Conservation (phyloP, 2,888 invertebrate species). For the Xestia sexstrigata region DNA sequence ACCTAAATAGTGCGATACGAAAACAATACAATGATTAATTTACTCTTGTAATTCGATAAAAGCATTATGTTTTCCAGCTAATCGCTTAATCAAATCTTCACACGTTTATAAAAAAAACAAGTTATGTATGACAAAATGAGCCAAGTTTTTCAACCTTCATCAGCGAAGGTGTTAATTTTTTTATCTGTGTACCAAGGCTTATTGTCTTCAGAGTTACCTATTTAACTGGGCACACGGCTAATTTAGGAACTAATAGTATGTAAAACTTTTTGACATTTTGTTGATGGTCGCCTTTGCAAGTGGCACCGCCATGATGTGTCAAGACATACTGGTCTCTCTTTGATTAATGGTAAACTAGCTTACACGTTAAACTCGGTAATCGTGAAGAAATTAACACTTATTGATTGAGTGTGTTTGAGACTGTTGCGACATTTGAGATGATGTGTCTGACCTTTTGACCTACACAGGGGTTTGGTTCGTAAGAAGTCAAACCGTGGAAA, state of each 20-base stretch:
- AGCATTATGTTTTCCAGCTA: slow-evolving; percentile 53
- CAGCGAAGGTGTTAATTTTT: slow-evolving; percentile 81
- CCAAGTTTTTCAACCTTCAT: slow-evolving; percentile 59
- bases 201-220: slow-evolving; percentile 48
- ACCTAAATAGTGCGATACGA: slow-evolving; percentile 16
- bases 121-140: slow-evolving; percentile 40
- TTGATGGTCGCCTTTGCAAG: background rate
- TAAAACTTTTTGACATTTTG: background rate
- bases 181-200: slow-evolving; percentile 80
- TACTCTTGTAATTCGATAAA: slow-evolving; percentile 53
- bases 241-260: background rate
- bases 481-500: slow-evolving; percentile 12
- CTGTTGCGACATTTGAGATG: slow-evolving; percentile 53
- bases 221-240: background rate
- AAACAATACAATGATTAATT: slow-evolving; percentile 41
- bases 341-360: slow-evolving; percentile 75
- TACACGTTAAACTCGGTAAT: slow-evolving; percentile 58
- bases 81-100: slow-evolving; percentile 59
- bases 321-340: slow-evolving; percentile 38
- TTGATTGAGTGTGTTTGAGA: slow-evolving; percentile 45
- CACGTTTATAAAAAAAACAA: slow-evolving; percentile 56
- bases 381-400: slow-evolving; percentile 64
- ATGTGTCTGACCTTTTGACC: slow-evolving; percentile 34
- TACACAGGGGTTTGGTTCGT: slow-evolving; percentile 2
- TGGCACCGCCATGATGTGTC: background rate